Base-by-base conservation (phyloP, 2,888 invertebrate species). In the Drosophila histrio region DNA sequence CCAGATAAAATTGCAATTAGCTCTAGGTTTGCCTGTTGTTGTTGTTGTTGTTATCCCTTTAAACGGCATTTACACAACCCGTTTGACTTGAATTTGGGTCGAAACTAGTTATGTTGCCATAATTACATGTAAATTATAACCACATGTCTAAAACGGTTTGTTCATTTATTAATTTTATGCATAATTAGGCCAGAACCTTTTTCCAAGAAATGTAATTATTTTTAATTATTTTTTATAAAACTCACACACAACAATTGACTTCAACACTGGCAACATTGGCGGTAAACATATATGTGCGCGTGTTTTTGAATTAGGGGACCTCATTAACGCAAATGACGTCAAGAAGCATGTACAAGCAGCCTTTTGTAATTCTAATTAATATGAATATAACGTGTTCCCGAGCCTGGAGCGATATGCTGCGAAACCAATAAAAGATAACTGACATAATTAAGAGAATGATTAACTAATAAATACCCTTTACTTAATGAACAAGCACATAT, bases 341-440 rank as follows among this genome's bases (percentile, higher is more conserved):
- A 68, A 65, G 69, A 57, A 54, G 56, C 69, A 63, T 52, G 72
- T 49, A 72, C 72, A 76, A 54, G 47, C 52, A 64, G 69, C 71
- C 75, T 83, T 88, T 83, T 86, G 68, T 77, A 70, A 88, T 78
- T 79, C 73, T 83, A 86, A 88, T 86, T 84, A 88, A 83, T 83
- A 80, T 59, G 58, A 79, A 80, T 73, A 73, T 70, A 77, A 77
- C 74, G 56, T 79, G 65, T 64, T 58, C 50, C 58, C 60, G 24
- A 22, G 36, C 26, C 47, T 36, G 41, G 56, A 59, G 53, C 54
- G 52, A 65, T 60, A 52, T 58, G 54, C 49, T 64, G 67, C 72
- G 47, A 83, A 76, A 70, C 77, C 87, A 80, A 86, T 82, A 70
- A 58, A 57, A 49, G 38, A 44, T 47, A 47, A 47, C 11, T 17